A percentile compares a stretch with the other conserved stretches of the same genome.
These are phyloP conservation scores for Baryphthengus martii DNA, from an alignment of 2,113 vertebrate genomes.

Conservation along the genomic window DNA sequence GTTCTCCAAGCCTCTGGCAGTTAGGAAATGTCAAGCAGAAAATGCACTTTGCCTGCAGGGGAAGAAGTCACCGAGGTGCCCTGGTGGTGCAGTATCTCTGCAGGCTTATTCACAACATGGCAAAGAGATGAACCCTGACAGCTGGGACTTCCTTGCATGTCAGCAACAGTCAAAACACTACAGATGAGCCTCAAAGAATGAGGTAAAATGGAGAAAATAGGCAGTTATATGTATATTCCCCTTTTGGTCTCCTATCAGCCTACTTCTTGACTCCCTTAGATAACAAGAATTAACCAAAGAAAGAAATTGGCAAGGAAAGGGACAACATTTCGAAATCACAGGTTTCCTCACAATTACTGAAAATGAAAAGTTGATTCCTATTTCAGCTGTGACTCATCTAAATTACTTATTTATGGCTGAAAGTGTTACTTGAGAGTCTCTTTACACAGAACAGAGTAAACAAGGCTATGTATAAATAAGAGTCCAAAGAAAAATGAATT, in stretches of 20 bases:
- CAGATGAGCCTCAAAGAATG: neutral
- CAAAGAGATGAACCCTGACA: constrained; percentile 37
- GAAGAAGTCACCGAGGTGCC: neutral
- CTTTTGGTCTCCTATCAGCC: neutral
- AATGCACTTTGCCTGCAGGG: constrained; percentile 43
- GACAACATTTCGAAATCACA: neutral
- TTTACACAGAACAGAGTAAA: neutral
- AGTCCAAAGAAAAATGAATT: neutral
- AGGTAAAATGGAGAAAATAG: neutral
- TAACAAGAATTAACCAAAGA: neutral
- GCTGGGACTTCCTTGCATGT: neutral
- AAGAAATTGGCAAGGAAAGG: neutral
- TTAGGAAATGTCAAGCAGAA: constrained; percentile 64
- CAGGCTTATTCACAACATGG: neutral
- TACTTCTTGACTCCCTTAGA: neutral
- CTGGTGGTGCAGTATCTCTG: neutral
- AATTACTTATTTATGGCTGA: neutral
- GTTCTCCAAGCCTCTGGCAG: constrained; percentile 7
- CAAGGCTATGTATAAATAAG: neutral
- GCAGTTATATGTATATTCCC: neutral
- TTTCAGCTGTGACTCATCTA: neutral
- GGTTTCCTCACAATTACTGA: neutral
- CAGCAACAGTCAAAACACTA: neutral
- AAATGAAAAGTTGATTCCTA: neutral
- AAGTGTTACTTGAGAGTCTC: neutral